These are phyloP conservation scores for Drosophila virilis DNA, from an alignment of 1,140 invertebrate genomes.

Conservation along the genomic window DNA sequence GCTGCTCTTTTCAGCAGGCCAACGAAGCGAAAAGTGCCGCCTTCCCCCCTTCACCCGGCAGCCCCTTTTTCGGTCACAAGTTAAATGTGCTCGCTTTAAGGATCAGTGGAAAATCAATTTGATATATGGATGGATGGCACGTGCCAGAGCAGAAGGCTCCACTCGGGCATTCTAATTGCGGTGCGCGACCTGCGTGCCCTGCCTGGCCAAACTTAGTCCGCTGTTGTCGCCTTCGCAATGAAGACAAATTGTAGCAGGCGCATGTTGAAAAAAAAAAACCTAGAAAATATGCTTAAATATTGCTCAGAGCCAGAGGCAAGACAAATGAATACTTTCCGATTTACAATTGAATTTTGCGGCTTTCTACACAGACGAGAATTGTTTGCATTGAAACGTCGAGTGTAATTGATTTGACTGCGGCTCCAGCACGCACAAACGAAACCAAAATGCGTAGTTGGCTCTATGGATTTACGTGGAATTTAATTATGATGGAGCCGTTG, in stretches of 20 bases:
- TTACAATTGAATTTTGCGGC: constrained; percentile 39
- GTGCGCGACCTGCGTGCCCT: constrained; percentile 18
- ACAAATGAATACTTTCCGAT: constrained; percentile 36
- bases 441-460: neutral
- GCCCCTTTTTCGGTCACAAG: constrained; percentile 1
- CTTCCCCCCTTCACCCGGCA: neutral
- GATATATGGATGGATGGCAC: constrained; percentile 54
- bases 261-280: neutral
- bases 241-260: constrained; percentile 64
- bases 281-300: constrained; percentile 42
- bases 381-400: constrained; percentile 13
- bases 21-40: constrained; percentile 36
- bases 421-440: constrained; percentile 13
- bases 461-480: neutral
- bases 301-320: neutral
- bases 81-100: constrained; percentile 38
- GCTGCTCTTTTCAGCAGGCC: neutral
- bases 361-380: neutral
- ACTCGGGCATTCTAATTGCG: constrained; percentile 28
- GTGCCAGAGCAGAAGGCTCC: constrained; percentile 11
- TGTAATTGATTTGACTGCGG: constrained; percentile 33
- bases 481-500: neutral
- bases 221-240: constrained; percentile 36
- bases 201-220: neutral
- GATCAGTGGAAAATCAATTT: constrained; percentile 54